Evolutionary conservation across 1,140 invertebrate species (phyloP).

Genomic region (Drosophila ohnishii): DNA sequence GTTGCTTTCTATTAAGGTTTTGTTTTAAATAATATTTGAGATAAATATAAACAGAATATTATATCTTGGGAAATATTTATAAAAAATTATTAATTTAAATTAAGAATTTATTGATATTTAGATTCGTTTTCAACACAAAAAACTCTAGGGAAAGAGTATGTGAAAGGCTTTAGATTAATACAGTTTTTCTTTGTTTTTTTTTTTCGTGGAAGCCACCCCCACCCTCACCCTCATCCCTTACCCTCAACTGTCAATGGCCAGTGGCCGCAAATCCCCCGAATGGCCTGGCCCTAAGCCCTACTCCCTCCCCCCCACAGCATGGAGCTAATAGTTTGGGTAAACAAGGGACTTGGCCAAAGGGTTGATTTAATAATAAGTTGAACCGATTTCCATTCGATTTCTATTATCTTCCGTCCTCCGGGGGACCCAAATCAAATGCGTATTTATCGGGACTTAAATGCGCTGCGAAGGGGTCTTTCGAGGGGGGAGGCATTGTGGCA

Average conservation of each 20-base stretch:
- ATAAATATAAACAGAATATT: not conserved
- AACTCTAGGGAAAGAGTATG: too few relatives aligned
- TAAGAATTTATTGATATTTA: not conserved
- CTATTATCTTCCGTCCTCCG: constrained; percentile 61
- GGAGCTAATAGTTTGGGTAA: constrained; percentile 75
- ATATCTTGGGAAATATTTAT: too few relatives aligned
- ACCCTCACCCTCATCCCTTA: not conserved
- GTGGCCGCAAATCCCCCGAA: constrained; percentile 66
- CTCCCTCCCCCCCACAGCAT: constrained; percentile 6
- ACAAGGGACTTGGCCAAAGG: constrained; percentile 60
- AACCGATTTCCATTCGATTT: constrained; percentile 62
- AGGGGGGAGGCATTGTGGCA: not conserved
- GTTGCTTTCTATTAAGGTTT: not conserved
- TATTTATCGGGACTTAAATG: constrained; percentile 75
- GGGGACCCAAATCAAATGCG: constrained; percentile 61
- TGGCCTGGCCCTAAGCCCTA: not conserved
- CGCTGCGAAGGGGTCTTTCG: constrained; percentile 25
- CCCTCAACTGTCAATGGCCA: constrained; percentile 53
- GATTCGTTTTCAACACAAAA: too few relatives aligned
- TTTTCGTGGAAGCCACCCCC: not conserved
- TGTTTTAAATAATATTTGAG: not conserved
- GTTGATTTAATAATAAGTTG: constrained; percentile 78
- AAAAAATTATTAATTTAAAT: too few relatives aligned
- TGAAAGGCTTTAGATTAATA: too few relatives aligned
- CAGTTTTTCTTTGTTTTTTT: constrained; percentile 13